Evolutionary conservation across 2,797 vertebrate species (phyloP).

Genomic region (Chaetodon trifasciatus): DNA sequence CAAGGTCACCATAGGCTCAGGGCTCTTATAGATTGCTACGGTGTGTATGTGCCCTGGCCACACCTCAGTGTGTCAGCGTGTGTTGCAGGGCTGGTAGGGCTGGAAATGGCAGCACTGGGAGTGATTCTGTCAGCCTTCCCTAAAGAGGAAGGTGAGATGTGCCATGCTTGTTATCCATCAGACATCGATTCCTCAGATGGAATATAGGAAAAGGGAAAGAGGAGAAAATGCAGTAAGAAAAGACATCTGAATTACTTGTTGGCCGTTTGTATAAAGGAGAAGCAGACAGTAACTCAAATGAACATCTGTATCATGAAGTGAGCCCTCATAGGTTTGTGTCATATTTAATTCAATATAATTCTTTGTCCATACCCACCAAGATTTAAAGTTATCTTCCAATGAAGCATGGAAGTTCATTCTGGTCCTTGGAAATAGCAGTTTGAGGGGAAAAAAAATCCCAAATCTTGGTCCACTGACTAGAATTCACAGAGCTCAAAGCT

Average conservation of each 20-base stretch:
- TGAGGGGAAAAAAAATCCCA: background rate
- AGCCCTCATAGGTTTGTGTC: background rate
- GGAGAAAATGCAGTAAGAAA: conserved; percentile 50
- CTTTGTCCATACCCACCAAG: background rate
- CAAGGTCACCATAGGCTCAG: conserved; percentile 82
- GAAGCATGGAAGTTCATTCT: background rate
- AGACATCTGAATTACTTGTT: conserved; percentile 48
- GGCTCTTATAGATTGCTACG: conserved; percentile 81
- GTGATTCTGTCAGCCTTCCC: conserved; percentile 87
- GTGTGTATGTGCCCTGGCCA: conserved; percentile 74
- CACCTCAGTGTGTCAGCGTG: conserved; percentile 67
- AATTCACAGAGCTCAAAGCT: background rate
- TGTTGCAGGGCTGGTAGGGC: conserved; percentile 75
- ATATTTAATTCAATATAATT: background rate
- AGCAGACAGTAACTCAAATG: conserved; percentile 12
- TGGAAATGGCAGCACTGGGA: conserved; percentile 87
- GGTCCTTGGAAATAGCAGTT: background rate
- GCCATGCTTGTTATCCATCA: conserved; percentile 90
- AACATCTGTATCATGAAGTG: conserved; percentile 9
- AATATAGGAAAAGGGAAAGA: conserved; percentile 44
- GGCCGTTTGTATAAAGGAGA: conserved; percentile 42
- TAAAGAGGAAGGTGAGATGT: conserved; percentile 85
- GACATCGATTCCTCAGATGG: conserved; percentile 83
- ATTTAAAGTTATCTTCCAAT: background rate
- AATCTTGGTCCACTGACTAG: background rate